phyloP scores from a whole-genome alignment of 2,797 vertebrate species.

The Margarornis squamiger region DNA sequence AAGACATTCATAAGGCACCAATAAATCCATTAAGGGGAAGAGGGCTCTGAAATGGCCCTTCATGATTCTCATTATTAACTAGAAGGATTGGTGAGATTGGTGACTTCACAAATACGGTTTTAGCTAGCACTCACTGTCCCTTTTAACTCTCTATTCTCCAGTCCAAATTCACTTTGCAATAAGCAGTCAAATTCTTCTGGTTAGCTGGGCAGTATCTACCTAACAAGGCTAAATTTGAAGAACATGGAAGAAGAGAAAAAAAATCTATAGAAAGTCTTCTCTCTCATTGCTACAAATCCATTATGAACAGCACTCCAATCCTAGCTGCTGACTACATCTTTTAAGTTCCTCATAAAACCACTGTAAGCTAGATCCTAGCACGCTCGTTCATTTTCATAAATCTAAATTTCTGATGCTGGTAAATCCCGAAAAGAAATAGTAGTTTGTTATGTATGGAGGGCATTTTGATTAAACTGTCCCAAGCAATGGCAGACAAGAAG shows the following conservation, averaged over 20 bases:
- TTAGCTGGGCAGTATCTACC: neutral
- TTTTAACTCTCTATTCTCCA: neutral
- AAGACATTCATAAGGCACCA: constrained; percentile 51
- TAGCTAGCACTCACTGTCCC: neutral
- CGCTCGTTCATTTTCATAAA: neutral
- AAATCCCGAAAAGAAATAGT: neutral
- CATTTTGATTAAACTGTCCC: neutral
- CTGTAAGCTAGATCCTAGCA: neutral
- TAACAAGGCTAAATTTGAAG: neutral
- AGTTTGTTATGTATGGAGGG: neutral
- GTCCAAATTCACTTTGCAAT: neutral
- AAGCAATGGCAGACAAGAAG: neutral
- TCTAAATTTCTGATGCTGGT: neutral
- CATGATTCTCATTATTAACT: constrained; percentile 35
- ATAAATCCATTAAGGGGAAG: constrained; percentile 65
- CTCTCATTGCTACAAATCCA: neutral
- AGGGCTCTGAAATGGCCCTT: constrained; percentile 32
- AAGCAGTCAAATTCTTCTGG: neutral
- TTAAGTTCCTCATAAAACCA: neutral
- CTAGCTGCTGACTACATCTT: neutral
- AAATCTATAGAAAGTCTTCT: neutral
- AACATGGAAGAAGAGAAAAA: neutral
- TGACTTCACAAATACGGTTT: neutral
- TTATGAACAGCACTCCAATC: neutral
- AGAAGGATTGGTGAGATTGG: neutral